These are phyloP conservation scores for Aurelia coerulea DNA, from an alignment of 30 jellyfish, hydroid and myxozoan genomes.

Conservation along the genomic window DNA sequence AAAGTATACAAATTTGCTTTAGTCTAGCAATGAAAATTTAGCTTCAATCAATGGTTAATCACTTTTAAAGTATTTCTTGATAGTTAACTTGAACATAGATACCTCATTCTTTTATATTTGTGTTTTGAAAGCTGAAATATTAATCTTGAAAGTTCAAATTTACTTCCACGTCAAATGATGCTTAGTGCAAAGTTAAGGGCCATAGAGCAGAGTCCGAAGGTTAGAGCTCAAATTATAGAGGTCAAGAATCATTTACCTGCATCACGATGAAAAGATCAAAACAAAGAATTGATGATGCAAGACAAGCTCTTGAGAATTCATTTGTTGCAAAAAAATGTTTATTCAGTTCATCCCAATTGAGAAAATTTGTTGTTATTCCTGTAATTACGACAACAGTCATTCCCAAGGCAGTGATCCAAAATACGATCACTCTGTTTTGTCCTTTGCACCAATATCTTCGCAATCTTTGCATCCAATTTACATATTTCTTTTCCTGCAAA, in stretches of 20 bases:
- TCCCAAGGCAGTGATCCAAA: constrained; percentile 37
- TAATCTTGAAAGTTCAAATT: too few relatives aligned
- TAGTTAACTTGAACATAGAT: too few relatives aligned
- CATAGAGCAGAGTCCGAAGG: too few relatives aligned
- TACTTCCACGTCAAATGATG: too few relatives aligned
- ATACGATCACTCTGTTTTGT: constrained; percentile 14
- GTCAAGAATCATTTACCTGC: constrained; percentile 34
- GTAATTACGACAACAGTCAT: constrained; percentile 8
- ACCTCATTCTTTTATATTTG: too few relatives aligned
- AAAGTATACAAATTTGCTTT: too few relatives aligned
- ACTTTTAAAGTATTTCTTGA: too few relatives aligned
- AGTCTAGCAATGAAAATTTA: too few relatives aligned
- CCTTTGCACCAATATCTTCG: constrained; percentile 41
- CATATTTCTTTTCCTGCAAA: constrained; percentile 38
- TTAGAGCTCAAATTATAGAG: too few relatives aligned
- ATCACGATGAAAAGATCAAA: constrained; percentile 37
- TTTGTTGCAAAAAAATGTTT: constrained; percentile 27
- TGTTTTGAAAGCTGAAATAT: too few relatives aligned
- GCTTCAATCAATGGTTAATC: too few relatives aligned
- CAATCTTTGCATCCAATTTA: constrained; percentile 15
- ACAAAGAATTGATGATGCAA: constrained; percentile 40
- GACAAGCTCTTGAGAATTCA: constrained; percentile 53
- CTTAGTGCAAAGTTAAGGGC: too few relatives aligned
- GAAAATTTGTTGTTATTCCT: constrained; percentile 56
- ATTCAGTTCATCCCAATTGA: constrained; percentile 46